Evolutionary conservation across 2,797 vertebrate genomes (phyloP).

Genomic region (Heterohyrax brucei): DNA sequence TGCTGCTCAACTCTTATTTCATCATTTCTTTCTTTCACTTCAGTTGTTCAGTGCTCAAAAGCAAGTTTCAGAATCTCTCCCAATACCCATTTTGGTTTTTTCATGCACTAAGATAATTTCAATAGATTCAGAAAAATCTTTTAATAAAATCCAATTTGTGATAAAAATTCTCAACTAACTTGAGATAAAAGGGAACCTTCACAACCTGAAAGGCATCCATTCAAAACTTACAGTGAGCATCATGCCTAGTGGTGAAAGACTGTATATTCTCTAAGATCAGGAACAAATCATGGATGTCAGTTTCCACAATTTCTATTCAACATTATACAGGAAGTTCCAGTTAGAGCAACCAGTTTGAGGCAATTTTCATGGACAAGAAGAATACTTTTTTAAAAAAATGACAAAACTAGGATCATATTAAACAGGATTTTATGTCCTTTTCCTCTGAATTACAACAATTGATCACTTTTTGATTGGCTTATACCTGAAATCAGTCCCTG

Average conservation of each 20-base stretch:
- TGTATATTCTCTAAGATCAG: neutral
- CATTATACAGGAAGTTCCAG: neutral
- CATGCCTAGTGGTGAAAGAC: slow-evolving; percentile 4
- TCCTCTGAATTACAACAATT: neutral
- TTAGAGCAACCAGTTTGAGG: neutral
- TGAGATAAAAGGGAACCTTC: slow-evolving; percentile 1
- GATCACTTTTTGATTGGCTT: neutral
- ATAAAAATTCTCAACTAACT: slow-evolving; percentile 54
- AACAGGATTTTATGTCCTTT: neutral
- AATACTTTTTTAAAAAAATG: neutral
- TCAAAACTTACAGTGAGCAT: slow-evolving; percentile 7
- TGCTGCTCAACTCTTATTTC: too few relatives aligned
- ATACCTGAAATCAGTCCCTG: slow-evolving; percentile 17
- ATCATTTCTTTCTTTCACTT: too few relatives aligned
- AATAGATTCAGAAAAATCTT: slow-evolving; percentile 18
- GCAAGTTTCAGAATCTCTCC: too few relatives aligned
- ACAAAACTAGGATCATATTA: neutral
- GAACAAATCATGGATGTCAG: slow-evolving; percentile 36
- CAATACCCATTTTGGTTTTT: too few relatives aligned
- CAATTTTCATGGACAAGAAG: neutral
- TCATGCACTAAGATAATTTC: neutral
- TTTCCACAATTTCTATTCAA: slow-evolving; percentile 45
- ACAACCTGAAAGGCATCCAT: neutral
- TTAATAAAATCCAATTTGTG: slow-evolving; percentile 23
- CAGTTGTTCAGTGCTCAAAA: too few relatives aligned